Evolutionary conservation across 2,113 vertebrate species (phyloP), one percentile per base, ranked within the genome.

Genomic region (Pyrgilauda ruficollis): DNA sequence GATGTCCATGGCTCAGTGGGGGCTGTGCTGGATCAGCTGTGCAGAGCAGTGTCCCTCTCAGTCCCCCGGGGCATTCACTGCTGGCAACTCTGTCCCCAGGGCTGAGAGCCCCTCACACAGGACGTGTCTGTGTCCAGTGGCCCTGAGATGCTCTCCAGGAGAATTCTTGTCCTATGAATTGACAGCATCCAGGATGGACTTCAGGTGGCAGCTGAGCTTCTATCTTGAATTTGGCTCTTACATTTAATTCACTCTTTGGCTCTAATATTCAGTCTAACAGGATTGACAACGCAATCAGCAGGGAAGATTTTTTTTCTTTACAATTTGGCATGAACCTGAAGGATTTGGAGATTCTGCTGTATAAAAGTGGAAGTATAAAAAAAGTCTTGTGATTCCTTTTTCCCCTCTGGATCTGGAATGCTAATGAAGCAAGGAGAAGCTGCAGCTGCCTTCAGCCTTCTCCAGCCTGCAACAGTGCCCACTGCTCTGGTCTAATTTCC

Each of bases 401-500:
- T 5, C 12, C 31, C 26, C 55, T 63, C 56, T 44, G 13, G 63
- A 50, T 79, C 70, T 10, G 33, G 64, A 67, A 44, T 31, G 56
- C 21, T 81, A 63, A 67, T 33, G 35, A 77, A 72, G 22, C 52
- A 67, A 77, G 49, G 58, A 80, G 53, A 85, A 68, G 30, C 37
- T 37, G 46, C 35, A 73, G 63, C 76, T 81, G 64, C n/a, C 56
- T 78, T 69, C 61, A 59, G 33, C 41, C 24, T 69, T 47, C 44
- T 21, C 58, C 8, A 43, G n/a, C 18, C 80, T 64, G 68, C 61
- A 50, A 18, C 23, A 13, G 16, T 84, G 73, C 68, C 30, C 64
- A 56, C 27, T 91, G 44, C 74, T 89, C 79, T 78, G 5, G 35
- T 93, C 69, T 85, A 17, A 66, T 58, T 82, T 91, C 85, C 62